Percentiles rank a stretch among this genome's conserved stretches.
Evolutionary conservation across 1,140 invertebrate species (phyloP).

Genomic region (Chrysopa pallens): DNA sequence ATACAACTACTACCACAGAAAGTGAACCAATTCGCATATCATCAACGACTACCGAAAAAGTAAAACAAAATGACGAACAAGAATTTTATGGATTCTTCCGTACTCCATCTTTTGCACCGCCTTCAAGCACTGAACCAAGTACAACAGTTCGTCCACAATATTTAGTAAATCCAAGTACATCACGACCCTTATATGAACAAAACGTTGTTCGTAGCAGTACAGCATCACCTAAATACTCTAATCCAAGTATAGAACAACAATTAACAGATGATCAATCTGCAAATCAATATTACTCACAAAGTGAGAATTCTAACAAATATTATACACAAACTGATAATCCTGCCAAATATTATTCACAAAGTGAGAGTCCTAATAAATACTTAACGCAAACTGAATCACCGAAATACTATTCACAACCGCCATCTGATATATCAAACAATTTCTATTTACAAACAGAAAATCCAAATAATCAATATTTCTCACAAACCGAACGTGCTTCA

Average conservation of each 20-base stretch:
- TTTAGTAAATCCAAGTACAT: slow-evolving; percentile 1
- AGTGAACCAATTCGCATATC: slow-evolving; percentile 23
- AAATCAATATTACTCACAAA: background rate
- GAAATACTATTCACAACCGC: too few species aligned
- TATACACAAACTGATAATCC: background rate
- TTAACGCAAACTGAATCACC: too few species aligned
- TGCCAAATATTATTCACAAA: background rate
- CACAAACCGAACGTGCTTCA: background rate
- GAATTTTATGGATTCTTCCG: slow-evolving; percentile 21
- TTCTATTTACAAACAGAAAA: too few species aligned
- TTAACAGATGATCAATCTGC: background rate
- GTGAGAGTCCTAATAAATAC: too few species aligned
- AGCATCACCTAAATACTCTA: background rate
- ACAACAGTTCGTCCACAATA: slow-evolving; percentile 3
- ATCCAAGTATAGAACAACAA: slow-evolving; percentile 1
- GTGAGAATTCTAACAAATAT: too few species aligned
- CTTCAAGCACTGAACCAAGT: slow-evolving; percentile 2
- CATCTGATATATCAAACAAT: too few species aligned
- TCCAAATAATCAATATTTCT: background rate
- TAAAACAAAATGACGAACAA: slow-evolving; percentile 7
- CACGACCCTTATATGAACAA: slow-evolving; percentile 1
- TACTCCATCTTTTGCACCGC: slow-evolving; percentile 12
- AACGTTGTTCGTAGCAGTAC: background rate
- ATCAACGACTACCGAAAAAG: slow-evolving; percentile 8
- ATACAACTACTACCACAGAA: slow-evolving; percentile 8